Evolutionary conservation across 1,140 invertebrate genomes (phyloP), one percentile per base, ranked within the genome.

Genomic region (Cepaea nemoralis): DNA sequence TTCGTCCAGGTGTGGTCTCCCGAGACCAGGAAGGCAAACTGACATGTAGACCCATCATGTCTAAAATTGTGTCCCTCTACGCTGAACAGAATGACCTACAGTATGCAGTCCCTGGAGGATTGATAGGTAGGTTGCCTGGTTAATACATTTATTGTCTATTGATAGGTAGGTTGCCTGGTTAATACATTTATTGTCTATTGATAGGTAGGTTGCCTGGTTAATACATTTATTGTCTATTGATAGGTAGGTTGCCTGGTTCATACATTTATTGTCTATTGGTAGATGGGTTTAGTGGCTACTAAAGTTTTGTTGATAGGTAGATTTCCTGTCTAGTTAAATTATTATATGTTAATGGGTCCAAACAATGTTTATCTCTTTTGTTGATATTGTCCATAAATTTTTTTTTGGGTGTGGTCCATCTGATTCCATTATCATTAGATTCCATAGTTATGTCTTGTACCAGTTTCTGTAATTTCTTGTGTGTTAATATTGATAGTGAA

Each of bases 61-160:
- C 98, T 14, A 94, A 96, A 82, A 99, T 99, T 90, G 96, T 99
- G 8, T 99, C 98, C 24, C 92, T 99, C 0, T 99, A 96, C 92
- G 96, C 99, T 77, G 99, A 99, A 92, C 97, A 99, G 93, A 99
- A 99, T 92, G 97, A 99, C 91, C 93, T 99, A 40, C 97, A 99
- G 91, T 99, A 97, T 92, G 99, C 98, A 80, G 98, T 99, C 67
- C 98, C 98, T 84, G 99, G 99, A 84, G 99, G 99, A 40, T 93
- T 99, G 31, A 99, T 99, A 88, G 98, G 94, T 94, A 88, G 91
- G 86, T 31, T 45, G 42, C 42, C 16, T 6, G 42, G 42, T 45
- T 16, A 45, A 45, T 16, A 10, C 42, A 45, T 45, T 10, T 16
- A 45, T 45, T 45, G 6, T 45, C 8, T n/a, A 40, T 93, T 99